Conservation (phyloP, 2,888 invertebrate genomes). For the Parnassius mnemosyne region DNA sequence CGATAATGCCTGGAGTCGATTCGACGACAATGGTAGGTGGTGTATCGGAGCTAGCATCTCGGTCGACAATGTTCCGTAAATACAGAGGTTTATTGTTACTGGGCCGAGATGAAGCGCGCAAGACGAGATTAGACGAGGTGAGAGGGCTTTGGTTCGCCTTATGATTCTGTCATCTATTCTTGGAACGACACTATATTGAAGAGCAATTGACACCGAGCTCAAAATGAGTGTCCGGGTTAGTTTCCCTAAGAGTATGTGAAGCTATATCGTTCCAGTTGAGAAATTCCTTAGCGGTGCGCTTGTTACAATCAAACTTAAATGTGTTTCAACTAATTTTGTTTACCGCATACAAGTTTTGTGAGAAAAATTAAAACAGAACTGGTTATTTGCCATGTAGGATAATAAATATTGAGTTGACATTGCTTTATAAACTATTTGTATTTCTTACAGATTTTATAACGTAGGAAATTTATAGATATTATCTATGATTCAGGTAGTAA, state of each 20-base stretch:
- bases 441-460: background rate
- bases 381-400: too few relatives aligned
- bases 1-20: conserved; percentile 66
- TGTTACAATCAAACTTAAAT: background rate
- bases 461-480: too few relatives aligned
- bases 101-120: conserved; percentile 39
- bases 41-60: conserved; percentile 57
- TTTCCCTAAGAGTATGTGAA: conserved; percentile 10
- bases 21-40: conserved; percentile 59
- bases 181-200: conserved; percentile 33
- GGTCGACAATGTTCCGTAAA: conserved; percentile 62
- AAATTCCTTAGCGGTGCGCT: background rate
- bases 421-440: background rate
- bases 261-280: background rate
- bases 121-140: conserved; percentile 38
- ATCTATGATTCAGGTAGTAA: too few relatives aligned
- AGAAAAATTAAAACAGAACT: background rate
- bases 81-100: conserved; percentile 60
- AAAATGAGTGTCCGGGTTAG: background rate
- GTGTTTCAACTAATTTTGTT: conserved; percentile 5
- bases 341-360: background rate
- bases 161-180: conserved; percentile 38
- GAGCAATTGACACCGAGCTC: conserved; percentile 16
- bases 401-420: too few relatives aligned
- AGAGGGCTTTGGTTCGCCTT: conserved; percentile 44